phyloP scores from a whole-genome alignment of 2,888 invertebrate genomes.

The Brachyptera putata region DNA sequence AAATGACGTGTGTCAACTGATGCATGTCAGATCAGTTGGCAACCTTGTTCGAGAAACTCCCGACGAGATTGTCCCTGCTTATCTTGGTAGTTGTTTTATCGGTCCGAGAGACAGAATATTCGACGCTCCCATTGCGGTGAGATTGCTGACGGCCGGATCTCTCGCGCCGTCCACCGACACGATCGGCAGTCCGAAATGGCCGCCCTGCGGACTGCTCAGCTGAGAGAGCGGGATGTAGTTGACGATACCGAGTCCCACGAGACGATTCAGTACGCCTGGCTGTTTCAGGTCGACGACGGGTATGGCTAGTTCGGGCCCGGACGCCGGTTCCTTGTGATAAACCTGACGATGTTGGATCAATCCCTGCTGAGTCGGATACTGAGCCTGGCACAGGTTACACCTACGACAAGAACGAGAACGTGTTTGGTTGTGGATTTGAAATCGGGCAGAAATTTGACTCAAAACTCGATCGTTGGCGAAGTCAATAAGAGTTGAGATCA shows the following conservation, averaged over 20 bases:
- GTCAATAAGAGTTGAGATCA: background rate
- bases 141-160: slow-evolving; percentile 54
- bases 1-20: too few relatives aligned
- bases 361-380: slow-evolving; percentile 61
- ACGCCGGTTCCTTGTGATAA: slow-evolving; percentile 53
- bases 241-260: slow-evolving; percentile 63
- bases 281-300: slow-evolving; percentile 70
- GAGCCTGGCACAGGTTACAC: slow-evolving; percentile 68
- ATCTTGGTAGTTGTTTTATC: slow-evolving; percentile 53
- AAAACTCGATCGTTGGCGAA: background rate
- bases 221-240: slow-evolving; percentile 70
- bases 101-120: slow-evolving; percentile 69
- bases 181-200: slow-evolving; percentile 67
- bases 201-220: slow-evolving; percentile 53
- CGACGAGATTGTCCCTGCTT: too few relatives aligned
- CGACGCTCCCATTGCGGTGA: slow-evolving; percentile 64
- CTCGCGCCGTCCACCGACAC: slow-evolving; percentile 61
- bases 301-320: slow-evolving; percentile 57
- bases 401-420: slow-evolving; percentile 42
- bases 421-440: background rate
- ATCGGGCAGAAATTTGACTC: background rate
- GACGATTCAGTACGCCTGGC: slow-evolving; percentile 59
- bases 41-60: too few relatives aligned
- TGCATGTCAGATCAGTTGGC: too few relatives aligned
- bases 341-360: slow-evolving; percentile 61